Base-by-base conservation (phyloP, 1,140 invertebrate species). In the Hyles vespertilio region DNA sequence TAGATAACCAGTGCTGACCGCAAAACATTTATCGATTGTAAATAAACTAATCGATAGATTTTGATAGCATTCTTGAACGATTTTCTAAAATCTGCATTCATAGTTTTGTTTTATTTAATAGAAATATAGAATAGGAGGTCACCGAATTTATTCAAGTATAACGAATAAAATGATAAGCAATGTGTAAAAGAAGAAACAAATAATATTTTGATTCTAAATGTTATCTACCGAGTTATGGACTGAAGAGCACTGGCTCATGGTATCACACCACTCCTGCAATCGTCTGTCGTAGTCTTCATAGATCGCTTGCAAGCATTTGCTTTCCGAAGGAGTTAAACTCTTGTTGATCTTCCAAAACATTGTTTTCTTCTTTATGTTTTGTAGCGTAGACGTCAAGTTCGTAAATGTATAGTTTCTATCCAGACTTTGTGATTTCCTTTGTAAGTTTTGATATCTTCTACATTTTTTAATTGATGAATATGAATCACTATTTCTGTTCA, bases 261-360 rank as follows among this genome's bases (percentile, higher is more conserved):
- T 80, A 51, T 89, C 89, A 61, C 86, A 88, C 89, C 89, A 90
- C 53, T 88, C 79, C 58, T 88, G 81, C 12, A 90, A 73, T 12
- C 81, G 77, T 68, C 66, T 81, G 56, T 90, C 89, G 55, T 90
- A 90, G 59, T 89, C 82, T 61, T 86, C 69, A 50, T 90, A 89
- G 58, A 89, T 79, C 3, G 81, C 63, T 74, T 89, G 80, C 53
- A 90, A 74, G 59, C 83, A 89, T 67, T 88, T 79, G 65, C 74
- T 82, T 63, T 82, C 79, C 6, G 81, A 76, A 34, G 70, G 62
- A 10, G 74, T 72, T 50, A 78, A 65, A 49, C 57, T 77, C 32
- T 69, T 49, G 50, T 56, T 59, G 10, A 69, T 59, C 61, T 81
- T 86, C 65, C 69, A 73, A 64, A 87, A 81, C 56, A 71, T 58